Evolutionary conservation across 2,888 invertebrate genomes (phyloP), one percentile per base, ranked within the genome.

Genomic region (Luffia ferchaultella): DNA sequence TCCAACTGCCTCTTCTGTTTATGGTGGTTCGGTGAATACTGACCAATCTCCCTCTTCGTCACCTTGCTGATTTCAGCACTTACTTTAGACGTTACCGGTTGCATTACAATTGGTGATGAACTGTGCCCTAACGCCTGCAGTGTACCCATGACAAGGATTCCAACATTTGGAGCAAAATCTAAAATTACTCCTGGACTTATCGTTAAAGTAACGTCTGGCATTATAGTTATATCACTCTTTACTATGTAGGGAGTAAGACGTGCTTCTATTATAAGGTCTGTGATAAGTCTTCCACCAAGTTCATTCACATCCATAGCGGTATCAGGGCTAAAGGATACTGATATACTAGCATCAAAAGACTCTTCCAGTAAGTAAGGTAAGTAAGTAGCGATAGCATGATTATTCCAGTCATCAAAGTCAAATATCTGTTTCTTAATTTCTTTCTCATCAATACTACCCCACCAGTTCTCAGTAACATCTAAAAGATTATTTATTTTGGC

Each of bases 341-440:
- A 94, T 20, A 92, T 84, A 59, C 93, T 93, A 0, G 92, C 87
- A 56, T 92, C 91, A 61, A 93, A 88, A 47, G 87, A 85, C 57
- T 94, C 90, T 65, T 90, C 90, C 0, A 91, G 87, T 52, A 97
- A 86, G 70, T 90, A 98, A 0, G 98, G 99, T 50, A 91, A 87
- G 71, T 92, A 99, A 15, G 91, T 87, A 0, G 97, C 98, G 49
- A 97, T 89, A 0, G 97, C 97, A 70, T 96, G 97, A 72, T 96
- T 95, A 70, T 99, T 99, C 98, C 99, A 99, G 69, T 98, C 98
- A 69, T 99, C 97, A 73, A 99, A 98, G 76, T 98, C 98, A 68
- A 98, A 98, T 62, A 98, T 97, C 65, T 90, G 87, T 48, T 88
- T 86, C 59, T 89, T 89, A 50, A 99, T 98, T 50, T 87, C 86